Evolutionary conservation across 2,888 invertebrate genomes (phyloP).

Genomic region (Patella ulyssiponensis): DNA sequence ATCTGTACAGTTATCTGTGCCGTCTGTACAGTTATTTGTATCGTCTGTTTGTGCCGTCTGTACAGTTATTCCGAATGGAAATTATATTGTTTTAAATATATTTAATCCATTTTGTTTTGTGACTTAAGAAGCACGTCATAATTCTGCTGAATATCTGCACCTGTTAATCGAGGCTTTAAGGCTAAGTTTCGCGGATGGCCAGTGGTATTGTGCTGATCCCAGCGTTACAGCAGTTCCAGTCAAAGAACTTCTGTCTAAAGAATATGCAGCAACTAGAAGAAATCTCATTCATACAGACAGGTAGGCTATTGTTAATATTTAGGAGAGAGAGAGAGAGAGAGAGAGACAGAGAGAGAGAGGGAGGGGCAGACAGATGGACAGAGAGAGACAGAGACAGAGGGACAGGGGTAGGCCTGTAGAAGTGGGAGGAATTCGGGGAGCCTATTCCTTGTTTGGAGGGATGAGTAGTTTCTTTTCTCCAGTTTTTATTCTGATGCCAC

Average conservation of each 20-base stretch:
- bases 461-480: no score
- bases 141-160: conserved; percentile 71
- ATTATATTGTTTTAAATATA: conserved; percentile 12
- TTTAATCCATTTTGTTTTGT: conserved; percentile 21
- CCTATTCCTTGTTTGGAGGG: no score
- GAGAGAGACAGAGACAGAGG: no score
- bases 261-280: conserved; percentile 66
- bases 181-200: conserved; percentile 70
- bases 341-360: no score
- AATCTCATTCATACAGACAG: conserved; percentile 59
- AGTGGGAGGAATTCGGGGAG: no score
- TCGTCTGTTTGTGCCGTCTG: not conserved
- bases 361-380: no score
- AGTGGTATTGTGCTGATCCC: conserved; percentile 69
- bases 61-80: not conserved
- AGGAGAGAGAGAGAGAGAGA: no score
- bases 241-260: conserved; percentile 63
- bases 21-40: not conserved
- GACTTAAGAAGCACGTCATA: conserved; percentile 65
- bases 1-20: not conserved
- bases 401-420: no score
- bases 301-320: conserved; percentile 22
- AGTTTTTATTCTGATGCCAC: no score
- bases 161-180: conserved; percentile 70
- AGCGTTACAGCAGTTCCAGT: conserved; percentile 58